Base-by-base conservation (phyloP, 2,888 invertebrate genomes). In the Physocephala rufipes region DNA sequence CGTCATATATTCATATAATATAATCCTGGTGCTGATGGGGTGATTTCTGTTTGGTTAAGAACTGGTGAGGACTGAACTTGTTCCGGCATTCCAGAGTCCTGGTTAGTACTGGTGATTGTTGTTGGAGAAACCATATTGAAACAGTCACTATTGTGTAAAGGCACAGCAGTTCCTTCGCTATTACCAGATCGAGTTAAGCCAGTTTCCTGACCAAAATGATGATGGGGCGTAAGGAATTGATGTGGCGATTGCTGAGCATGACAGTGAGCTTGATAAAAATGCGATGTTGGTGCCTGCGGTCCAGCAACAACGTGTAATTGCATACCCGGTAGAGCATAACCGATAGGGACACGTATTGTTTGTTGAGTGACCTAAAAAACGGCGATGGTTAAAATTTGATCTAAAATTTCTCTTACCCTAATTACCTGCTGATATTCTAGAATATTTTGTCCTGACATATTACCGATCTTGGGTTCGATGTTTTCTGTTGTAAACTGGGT, bases 1-100 rank as follows among this genome's bases (percentile, higher is more conserved):
- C 89, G 90, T 93, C 92, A 94, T 87, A 94, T 94, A 82, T 94
- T 94, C 94, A 94, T 94, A 82, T 94, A 94, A 84, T 93, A 94
- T 47, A 94, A 90, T 76, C 85, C 84, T 74, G 83, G 82, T 3
- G 81, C 76, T 21, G 80, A 76, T 58, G 77, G 75, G 45, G 72
- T 67, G 55, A 59, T 59, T 47, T 88, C 87, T 65, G 86, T 80
- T 78, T 79, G 69, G 79, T 82, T 79, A 79, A 82, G 77, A 76
- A 83, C 82, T 75, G 84, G 82, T 69, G 85, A 84, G 55, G 75
- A 74, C 24, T 74, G 74, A 62, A 73, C 74, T 89, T 30, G 88
- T 36, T 36, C 36, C 36, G 36, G 36, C 36, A 9, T 4, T 83
- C 2, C 87, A 51, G 74, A 74, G 55, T 76, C 75, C 59, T 76